phyloP scores from a whole-genome alignment of 2,888 invertebrate genomes.

The Rhodophaea formosa region DNA sequence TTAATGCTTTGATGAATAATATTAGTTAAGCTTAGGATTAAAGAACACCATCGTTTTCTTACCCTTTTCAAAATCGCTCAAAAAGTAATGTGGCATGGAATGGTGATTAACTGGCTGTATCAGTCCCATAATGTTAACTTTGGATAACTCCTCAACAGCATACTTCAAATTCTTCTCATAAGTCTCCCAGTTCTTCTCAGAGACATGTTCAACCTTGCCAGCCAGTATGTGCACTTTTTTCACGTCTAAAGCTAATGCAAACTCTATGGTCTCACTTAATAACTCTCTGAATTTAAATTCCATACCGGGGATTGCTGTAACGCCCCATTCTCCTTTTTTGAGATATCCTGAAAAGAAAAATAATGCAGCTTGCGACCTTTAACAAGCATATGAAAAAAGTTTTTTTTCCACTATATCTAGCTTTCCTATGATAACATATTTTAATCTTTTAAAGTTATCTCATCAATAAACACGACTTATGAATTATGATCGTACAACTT shows the following conservation, averaged over 20 bases:
- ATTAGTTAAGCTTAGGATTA: too few relatives aligned
- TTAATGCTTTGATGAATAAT: too few relatives aligned
- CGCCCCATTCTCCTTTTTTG: constrained; percentile 88
- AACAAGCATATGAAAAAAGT: too few relatives aligned
- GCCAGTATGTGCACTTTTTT: constrained; percentile 95
- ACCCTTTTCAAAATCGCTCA: constrained; percentile 88
- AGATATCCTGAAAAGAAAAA: constrained; percentile 89
- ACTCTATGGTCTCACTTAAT: constrained; percentile 86
- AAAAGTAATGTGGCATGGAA: constrained; percentile 87
- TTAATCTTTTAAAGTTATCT: too few relatives aligned
- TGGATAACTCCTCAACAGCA: constrained; percentile 85
- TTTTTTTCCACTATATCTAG: too few relatives aligned
- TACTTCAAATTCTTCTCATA: constrained; percentile 89
- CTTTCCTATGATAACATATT: too few relatives aligned
- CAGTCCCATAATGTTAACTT: constrained; percentile 87
- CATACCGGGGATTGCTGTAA: constrained; percentile 89
- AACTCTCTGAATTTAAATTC: constrained; percentile 86
- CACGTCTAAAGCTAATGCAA: constrained; percentile 90
- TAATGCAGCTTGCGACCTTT: too few relatives aligned
- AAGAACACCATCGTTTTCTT: too few relatives aligned
- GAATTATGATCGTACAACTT: too few relatives aligned
- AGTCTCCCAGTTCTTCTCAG: constrained; percentile 79
- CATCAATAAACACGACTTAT: too few relatives aligned
- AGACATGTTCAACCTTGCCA: constrained; percentile 83
- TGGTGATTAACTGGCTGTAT: constrained; percentile 94